Evolutionary conservation across 1,140 invertebrate genomes (phyloP).

Genomic region (Papilio machaon): DNA sequence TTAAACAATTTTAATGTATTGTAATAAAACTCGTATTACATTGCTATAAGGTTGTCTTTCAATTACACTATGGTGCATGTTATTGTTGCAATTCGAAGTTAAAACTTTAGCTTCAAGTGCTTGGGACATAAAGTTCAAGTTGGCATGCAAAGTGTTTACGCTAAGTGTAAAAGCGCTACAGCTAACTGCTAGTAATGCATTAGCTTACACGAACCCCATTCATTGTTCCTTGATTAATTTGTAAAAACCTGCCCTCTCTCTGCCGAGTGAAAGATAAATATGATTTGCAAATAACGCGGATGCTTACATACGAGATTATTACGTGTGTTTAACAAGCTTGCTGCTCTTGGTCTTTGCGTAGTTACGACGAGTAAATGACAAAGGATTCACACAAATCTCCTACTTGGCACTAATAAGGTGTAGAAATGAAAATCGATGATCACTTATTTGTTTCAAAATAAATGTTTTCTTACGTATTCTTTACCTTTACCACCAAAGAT

Average conservation of each 20-base stretch:
- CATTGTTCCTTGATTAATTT: conserved; percentile 59
- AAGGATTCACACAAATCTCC: background rate
- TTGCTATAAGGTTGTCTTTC: background rate
- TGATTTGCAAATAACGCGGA: background rate
- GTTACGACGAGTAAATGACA: background rate
- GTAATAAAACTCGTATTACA: background rate
- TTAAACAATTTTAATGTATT: background rate
- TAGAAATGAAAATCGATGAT: no score
- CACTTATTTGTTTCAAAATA: no score
- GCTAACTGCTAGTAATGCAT: conserved; percentile 44
- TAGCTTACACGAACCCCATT: conserved; percentile 35
- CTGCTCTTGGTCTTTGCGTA: background rate
- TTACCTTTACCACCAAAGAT: background rate
- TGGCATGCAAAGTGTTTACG: background rate
- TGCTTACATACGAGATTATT: background rate
- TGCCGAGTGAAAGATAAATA: background rate
- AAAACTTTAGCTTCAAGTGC: background rate
- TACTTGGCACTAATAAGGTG: no score
- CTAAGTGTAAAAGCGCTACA: conserved; percentile 29
- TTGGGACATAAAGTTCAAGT: background rate
- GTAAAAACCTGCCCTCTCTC: conserved; percentile 43
- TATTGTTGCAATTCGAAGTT: background rate
- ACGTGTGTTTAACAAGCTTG: background rate
- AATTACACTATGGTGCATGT: background rate
- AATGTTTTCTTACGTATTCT: no score